These are phyloP conservation scores for Macrosoma leucophasiata DNA, from an alignment of 2,888 invertebrate species.

Conservation along the genomic window DNA sequence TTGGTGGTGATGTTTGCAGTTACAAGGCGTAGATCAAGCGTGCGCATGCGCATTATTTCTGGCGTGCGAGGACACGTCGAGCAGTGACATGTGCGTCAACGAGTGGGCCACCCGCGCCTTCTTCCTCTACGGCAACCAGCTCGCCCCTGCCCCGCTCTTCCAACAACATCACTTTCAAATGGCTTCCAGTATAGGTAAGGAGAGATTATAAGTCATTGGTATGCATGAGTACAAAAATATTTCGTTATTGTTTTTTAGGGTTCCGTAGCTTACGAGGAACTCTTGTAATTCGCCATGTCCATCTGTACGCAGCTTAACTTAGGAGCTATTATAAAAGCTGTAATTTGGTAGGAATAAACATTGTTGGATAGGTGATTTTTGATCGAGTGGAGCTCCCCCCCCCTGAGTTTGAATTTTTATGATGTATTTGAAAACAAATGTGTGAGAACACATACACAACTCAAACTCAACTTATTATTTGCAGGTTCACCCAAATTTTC, in stretches of 20 bases:
- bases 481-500: slow-evolving; percentile 65
- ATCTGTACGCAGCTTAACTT: too few species aligned
- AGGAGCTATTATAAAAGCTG: too few species aligned
- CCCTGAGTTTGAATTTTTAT: too few species aligned
- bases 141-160: slow-evolving; percentile 45
- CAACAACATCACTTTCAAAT: slow-evolving; percentile 45
- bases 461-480: too few species aligned
- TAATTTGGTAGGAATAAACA: too few species aligned
- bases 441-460: too few species aligned
- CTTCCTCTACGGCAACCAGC: slow-evolving; percentile 92
- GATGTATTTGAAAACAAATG: too few species aligned
- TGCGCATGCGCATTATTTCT: slow-evolving; percentile 91
- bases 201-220: not conserved
- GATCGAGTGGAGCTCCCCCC: too few species aligned
- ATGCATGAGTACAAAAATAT: not conserved
- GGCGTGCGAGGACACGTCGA: slow-evolving; percentile 80
- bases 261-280: too few species aligned
- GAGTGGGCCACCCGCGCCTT: slow-evolving; percentile 95
- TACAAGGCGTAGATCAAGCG: slow-evolving; percentile 88
- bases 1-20: slow-evolving; percentile 31
- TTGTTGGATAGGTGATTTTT: too few species aligned
- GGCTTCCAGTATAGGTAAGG: slow-evolving; percentile 47
- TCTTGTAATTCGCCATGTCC: too few species aligned
- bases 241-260: not conserved
- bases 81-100: slow-evolving; percentile 76